Evolutionary conservation across 2,797 vertebrate genomes (phyloP).

Genomic region (Lithobates sylvaticus): DNA sequence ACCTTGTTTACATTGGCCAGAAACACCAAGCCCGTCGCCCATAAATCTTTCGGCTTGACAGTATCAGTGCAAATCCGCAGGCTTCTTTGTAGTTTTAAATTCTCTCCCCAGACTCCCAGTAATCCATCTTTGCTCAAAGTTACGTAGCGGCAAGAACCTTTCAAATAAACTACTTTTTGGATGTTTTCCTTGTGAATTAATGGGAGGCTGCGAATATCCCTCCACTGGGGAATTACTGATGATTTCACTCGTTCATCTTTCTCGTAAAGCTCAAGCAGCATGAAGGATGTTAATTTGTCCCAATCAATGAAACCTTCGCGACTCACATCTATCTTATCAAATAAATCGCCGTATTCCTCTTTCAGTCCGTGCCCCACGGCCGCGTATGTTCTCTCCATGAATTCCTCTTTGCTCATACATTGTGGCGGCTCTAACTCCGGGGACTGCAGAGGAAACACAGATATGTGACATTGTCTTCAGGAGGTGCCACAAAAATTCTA

Average conservation of each 20-base stretch:
- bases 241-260: constrained; percentile 76
- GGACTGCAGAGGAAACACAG: constrained; percentile 61
- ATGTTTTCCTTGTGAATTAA: constrained; percentile 80
- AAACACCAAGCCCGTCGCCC: constrained; percentile 83
- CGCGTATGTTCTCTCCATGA: constrained; percentile 72
- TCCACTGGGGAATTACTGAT: constrained; percentile 77
- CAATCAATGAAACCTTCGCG: constrained; percentile 79
- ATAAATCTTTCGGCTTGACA: constrained; percentile 81
- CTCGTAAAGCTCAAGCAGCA: constrained; percentile 80
- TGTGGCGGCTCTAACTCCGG: constrained; percentile 58
- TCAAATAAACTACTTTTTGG: constrained; percentile 81
- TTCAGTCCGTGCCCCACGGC: constrained; percentile 72
- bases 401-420: constrained; percentile 76
- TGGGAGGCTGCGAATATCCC: constrained; percentile 74
- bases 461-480: constrained; percentile 11
- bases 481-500: neutral
- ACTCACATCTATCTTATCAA: constrained; percentile 80
- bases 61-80: constrained; percentile 79
- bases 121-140: constrained; percentile 83
- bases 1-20: constrained; percentile 86
- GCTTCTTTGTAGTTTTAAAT: constrained; percentile 77
- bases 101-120: constrained; percentile 79
- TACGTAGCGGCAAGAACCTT: constrained; percentile 78
- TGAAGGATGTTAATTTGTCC: constrained; percentile 81
- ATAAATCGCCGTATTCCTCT: constrained; percentile 83